Evolutionary conservation across 2,888 invertebrate genomes (phyloP).

Genomic region (Torymus texanus): DNA sequence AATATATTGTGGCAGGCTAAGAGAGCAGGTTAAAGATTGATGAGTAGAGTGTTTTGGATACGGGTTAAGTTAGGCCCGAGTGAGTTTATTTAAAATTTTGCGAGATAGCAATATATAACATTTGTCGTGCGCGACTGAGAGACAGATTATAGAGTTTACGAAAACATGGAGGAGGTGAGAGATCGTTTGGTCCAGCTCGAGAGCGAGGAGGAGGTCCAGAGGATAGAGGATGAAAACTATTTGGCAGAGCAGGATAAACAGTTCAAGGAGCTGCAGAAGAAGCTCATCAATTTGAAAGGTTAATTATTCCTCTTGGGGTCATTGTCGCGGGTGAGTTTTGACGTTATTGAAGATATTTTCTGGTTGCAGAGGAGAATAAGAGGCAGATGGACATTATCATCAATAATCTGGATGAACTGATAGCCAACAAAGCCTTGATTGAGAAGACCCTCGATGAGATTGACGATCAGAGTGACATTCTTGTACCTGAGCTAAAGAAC

Average conservation of each 20-base stretch:
- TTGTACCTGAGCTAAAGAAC: not conserved
- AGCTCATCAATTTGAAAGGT: slow-evolving; percentile 28
- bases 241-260: slow-evolving; percentile 33
- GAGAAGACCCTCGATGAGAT: slow-evolving; percentile 39
- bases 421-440: slow-evolving; percentile 24
- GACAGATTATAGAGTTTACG: too few species aligned
- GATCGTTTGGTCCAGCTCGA: too few species aligned
- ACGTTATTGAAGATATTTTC: not conserved
- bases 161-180: too few species aligned
- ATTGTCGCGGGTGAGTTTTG: not conserved
- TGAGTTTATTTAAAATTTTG: too few species aligned
- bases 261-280: slow-evolving; percentile 32
- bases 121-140: too few species aligned
- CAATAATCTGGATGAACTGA: slow-evolving; percentile 38
- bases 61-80: too few species aligned
- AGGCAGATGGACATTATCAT: slow-evolving; percentile 43
- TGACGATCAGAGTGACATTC: slow-evolving; percentile 7
- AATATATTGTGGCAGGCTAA: too few species aligned
- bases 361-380: slow-evolving; percentile 41
- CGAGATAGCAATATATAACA: too few species aligned
- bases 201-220: slow-evolving; percentile 3
- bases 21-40: too few species aligned
- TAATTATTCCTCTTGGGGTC: slow-evolving; percentile 1
- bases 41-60: too few species aligned
- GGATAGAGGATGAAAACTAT: slow-evolving; percentile 19